Evolutionary conservation across 2,888 invertebrate species (phyloP).

Genomic region (Xestia ashworthii): DNA sequence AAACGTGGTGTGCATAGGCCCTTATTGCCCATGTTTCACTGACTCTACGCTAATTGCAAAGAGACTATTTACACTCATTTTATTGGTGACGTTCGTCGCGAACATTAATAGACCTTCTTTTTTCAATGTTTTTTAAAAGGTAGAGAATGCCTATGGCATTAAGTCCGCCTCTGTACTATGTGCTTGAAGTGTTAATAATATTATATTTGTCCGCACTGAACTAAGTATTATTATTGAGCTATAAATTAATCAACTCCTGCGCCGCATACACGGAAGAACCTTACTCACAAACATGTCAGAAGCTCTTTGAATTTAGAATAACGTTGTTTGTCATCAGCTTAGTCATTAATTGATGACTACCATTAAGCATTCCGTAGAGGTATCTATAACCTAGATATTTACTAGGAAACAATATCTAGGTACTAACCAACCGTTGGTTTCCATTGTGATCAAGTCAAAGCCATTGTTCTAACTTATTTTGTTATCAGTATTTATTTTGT

Average conservation of each 20-base stretch:
- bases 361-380: slow-evolving; percentile 36
- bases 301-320: slow-evolving; percentile 58
- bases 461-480: not conserved
- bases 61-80: too few relatives aligned
- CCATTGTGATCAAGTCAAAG: not conserved
- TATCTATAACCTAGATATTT: slow-evolving; percentile 15
- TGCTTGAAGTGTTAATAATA: too few relatives aligned
- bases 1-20: too few relatives aligned
- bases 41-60: too few relatives aligned
- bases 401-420: not conserved
- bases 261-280: slow-evolving; percentile 58
- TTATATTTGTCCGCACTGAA: not conserved
- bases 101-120: too few relatives aligned
- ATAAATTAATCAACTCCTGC: slow-evolving; percentile 35
- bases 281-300: slow-evolving; percentile 43
- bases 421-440: not conserved
- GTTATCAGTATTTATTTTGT: not conserved
- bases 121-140: too few relatives aligned
- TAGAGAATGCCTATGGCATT: too few relatives aligned
- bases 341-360: slow-evolving; percentile 45
- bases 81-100: too few relatives aligned
- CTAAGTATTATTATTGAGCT: slow-evolving; percentile 2
- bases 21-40: too few relatives aligned
- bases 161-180: too few relatives aligned
- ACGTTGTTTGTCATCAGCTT: slow-evolving; percentile 53